Percentiles rank a stretch among this genome's conserved stretches.
Conservation (phyloP, 2,888 invertebrate species). For the Troilus luridus region DNA sequence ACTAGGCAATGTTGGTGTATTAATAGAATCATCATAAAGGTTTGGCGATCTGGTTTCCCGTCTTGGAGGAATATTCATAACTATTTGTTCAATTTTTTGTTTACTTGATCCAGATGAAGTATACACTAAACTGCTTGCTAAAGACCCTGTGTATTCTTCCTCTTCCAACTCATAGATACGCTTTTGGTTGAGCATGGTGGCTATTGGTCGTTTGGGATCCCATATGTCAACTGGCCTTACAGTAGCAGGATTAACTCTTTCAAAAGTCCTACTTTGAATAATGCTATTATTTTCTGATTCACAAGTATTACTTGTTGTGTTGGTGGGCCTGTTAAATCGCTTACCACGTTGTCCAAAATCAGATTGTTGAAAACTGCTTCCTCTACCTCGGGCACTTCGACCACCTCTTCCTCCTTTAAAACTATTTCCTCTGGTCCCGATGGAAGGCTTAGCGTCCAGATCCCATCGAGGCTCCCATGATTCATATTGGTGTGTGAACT, state of each 20-base stretch:
- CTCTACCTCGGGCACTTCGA: neutral
- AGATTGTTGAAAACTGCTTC: neutral
- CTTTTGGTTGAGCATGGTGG: slow-evolving; percentile 25
- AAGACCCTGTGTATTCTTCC: slow-evolving; percentile 51
- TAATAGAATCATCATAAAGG: neutral
- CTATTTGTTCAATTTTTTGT: neutral
- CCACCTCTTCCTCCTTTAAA: slow-evolving; percentile 47
- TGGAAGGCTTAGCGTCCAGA: neutral
- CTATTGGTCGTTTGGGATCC: slow-evolving; percentile 41
- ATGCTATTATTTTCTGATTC: neutral
- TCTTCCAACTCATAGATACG: slow-evolving; percentile 16
- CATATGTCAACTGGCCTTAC: slow-evolving; percentile 46
- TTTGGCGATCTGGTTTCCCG: neutral
- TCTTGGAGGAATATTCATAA: neutral
- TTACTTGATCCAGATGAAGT: slow-evolving; percentile 21
- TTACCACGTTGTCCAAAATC: neutral
- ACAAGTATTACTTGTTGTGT: neutral
- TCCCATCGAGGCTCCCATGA: neutral
- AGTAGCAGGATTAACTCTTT: slow-evolving; percentile 30
- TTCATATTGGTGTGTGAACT: neutral
- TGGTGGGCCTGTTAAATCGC: neutral
- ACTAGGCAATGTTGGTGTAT: neutral
- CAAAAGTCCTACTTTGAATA: slow-evolving; percentile 22
- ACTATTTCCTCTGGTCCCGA: slow-evolving; percentile 49
- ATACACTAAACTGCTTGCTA: slow-evolving; percentile 32